Percentiles rank a stretch among this genome's conserved stretches.
phyloP scores from a whole-genome alignment of 2,113 vertebrate genomes.

The Naja naja region DNA sequence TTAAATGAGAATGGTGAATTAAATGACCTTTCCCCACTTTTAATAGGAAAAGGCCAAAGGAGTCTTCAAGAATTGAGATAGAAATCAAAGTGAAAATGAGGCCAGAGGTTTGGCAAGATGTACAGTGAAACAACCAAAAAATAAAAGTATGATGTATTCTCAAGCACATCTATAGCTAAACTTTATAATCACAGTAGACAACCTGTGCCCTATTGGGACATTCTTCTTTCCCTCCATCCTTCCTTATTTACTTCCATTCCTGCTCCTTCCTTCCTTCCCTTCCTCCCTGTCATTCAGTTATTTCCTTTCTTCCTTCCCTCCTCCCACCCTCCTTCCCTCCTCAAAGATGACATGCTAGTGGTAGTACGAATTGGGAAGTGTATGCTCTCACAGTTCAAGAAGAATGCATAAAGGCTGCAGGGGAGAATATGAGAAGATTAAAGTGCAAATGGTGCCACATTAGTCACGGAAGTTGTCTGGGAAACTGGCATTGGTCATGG shows the following conservation, averaged over 20 bases:
- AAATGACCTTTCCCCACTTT: background rate
- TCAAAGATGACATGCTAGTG: background rate
- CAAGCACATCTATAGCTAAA: background rate
- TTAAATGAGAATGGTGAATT: background rate
- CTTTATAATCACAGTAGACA: background rate
- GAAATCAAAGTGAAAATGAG: background rate
- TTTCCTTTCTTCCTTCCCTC: no score
- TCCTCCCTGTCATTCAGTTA: no score
- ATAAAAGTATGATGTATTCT: background rate
- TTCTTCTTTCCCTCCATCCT: background rate
- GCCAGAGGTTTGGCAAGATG: background rate
- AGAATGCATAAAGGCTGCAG: no score
- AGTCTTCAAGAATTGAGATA: background rate
- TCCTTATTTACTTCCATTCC: background rate
- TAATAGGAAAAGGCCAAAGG: background rate
- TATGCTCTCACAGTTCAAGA: no score
- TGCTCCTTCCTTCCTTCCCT: background rate
- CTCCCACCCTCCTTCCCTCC: background rate
- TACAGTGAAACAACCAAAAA: background rate
- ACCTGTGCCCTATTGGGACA: background rate
- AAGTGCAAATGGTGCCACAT: no score
- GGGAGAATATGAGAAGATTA: no score
- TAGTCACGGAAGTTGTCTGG: no score
- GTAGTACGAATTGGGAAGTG: background rate
- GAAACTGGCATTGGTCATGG: no score